Evolutionary conservation across 2,797 vertebrate species (phyloP).

Genomic region (Halcyon chelicuti): DNA sequence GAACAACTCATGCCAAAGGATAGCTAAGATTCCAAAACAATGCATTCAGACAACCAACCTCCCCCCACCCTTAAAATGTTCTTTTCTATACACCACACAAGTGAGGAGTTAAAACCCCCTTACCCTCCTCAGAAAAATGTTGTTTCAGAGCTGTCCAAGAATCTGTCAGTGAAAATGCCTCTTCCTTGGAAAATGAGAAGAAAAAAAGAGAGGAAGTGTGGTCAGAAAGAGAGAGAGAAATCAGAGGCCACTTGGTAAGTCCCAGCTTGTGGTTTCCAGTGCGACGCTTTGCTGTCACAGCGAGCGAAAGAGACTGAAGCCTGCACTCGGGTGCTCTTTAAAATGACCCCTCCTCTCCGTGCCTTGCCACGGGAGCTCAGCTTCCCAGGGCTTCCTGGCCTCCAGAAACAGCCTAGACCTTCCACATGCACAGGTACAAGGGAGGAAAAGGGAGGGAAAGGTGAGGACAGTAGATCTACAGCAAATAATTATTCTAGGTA

Average conservation of each 20-base stretch:
- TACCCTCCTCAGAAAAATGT: conserved; percentile 75
- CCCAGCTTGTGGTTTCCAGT: conserved; percentile 57
- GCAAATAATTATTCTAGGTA: neutral
- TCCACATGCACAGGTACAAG: neutral
- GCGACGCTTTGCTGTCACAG: conserved; percentile 64
- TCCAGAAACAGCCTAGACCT: neutral
- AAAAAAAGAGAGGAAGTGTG: neutral
- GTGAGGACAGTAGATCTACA: neutral
- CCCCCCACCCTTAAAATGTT: neutral
- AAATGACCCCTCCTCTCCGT: conserved; percentile 64
- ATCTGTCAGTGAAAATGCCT: conserved; percentile 51
- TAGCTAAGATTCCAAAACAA: neutral
- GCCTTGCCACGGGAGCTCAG: conserved; percentile 36
- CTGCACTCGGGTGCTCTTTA: conserved; percentile 58
- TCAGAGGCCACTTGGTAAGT: conserved; percentile 60
- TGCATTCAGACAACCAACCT: neutral
- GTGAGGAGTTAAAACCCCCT: conserved; percentile 57
- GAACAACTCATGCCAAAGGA: conserved; percentile 4
- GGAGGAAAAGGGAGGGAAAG: neutral
- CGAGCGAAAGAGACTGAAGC: conserved; percentile 42
- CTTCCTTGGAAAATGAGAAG: conserved; percentile 52
- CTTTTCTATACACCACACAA: neutral
- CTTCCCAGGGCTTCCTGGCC: conserved; percentile 37
- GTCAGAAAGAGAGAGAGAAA: conserved; percentile 1
- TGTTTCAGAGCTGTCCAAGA: conserved; percentile 48